phyloP scores from a whole-genome alignment of 1,140 invertebrate genomes.

The Leucophenga varia region DNA sequence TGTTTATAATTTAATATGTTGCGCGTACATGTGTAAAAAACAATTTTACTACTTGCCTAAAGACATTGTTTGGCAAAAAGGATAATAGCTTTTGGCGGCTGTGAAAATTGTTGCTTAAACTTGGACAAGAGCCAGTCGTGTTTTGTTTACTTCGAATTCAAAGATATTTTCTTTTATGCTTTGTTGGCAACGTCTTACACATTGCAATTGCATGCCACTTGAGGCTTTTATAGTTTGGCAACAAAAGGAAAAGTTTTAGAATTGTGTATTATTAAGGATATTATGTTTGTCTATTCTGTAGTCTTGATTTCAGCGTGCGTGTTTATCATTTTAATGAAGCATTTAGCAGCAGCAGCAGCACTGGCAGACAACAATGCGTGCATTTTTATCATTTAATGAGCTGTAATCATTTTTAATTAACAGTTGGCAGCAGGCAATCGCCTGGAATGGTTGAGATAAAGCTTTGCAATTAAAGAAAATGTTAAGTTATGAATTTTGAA shows the following conservation, averaged over 20 bases:
- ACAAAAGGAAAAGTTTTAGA: not conserved
- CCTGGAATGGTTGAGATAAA: constrained; percentile 16
- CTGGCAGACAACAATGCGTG: constrained; percentile 16
- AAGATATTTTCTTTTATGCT: not conserved
- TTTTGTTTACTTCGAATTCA: constrained; percentile 4
- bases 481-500: no score
- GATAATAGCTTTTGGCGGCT: constrained; percentile 37
- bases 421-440: constrained; percentile 5
- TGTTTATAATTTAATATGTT: constrained; percentile 45
- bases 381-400: constrained; percentile 33
- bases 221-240: constrained; percentile 7
- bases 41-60: constrained; percentile 28
- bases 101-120: constrained; percentile 31
- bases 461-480: constrained; percentile 2
- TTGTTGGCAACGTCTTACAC: constrained; percentile 16
- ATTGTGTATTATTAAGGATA: no score
- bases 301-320: constrained; percentile 15
- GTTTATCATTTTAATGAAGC: constrained; percentile 35
- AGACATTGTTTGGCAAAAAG: constrained; percentile 3
- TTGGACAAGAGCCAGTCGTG: constrained; percentile 32
- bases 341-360: constrained; percentile 1
- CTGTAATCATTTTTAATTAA: constrained; percentile 32
- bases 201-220: constrained; percentile 32
- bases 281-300: no score
- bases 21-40: constrained; percentile 37